Evolutionary conservation across 2,797 vertebrate genomes (phyloP).

Genomic region (Coregonus suidteri): DNA sequence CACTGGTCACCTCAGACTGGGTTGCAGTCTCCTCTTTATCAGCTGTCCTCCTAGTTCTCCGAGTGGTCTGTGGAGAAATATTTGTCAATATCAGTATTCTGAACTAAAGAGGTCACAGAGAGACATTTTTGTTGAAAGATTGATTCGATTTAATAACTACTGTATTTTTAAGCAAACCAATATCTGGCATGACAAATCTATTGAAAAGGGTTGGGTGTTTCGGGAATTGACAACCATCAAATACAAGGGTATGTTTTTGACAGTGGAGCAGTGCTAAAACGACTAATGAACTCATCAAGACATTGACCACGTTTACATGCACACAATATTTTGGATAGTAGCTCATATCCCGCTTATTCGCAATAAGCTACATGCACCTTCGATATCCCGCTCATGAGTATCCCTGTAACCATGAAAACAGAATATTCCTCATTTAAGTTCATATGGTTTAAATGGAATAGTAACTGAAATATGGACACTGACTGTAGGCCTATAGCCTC

Average conservation of each 20-base stretch:
- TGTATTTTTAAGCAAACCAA: neutral
- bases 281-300: neutral
- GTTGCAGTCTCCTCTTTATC: neutral
- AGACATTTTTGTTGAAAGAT: too few relatives aligned
- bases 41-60: conserved; percentile 45
- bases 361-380: too few relatives aligned
- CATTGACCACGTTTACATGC: neutral
- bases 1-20: conserved; percentile 24
- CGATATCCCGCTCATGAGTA: too few relatives aligned
- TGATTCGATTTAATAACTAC: neutral
- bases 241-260: neutral
- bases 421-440: too few relatives aligned
- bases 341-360: too few relatives aligned
- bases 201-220: neutral
- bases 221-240: too few relatives aligned
- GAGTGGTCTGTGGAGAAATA: conserved; percentile 48
- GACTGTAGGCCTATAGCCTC: too few relatives aligned
- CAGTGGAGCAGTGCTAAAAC: neutral
- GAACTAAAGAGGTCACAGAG: neutral
- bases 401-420: too few relatives aligned
- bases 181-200: neutral
- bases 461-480: too few relatives aligned
- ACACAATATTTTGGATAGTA: neutral
- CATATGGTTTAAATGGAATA: too few relatives aligned
- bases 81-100: neutral